Evolutionary conservation across 2,113 vertebrate species (phyloP), one percentile per base, ranked within the genome.

Genomic region (Tupaia tana): DNA sequence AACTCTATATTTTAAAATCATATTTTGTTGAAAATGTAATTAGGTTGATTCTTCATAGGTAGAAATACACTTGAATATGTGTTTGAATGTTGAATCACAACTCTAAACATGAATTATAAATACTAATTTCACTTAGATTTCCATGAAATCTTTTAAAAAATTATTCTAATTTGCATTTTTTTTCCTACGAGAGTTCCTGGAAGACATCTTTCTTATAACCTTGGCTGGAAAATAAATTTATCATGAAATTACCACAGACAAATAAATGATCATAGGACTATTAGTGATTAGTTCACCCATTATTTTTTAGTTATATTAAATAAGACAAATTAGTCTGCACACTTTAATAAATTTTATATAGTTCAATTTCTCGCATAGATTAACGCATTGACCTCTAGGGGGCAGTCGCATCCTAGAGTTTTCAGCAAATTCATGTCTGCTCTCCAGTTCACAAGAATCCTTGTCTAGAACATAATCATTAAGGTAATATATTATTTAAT

Each of bases 321-420:
- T 16, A 13, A 81, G 64, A 61, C 43, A 75, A 79, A 12, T 12
- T 74, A 29, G 18, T 52, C 73, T 85, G 15, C 18, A 10, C 7
- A 4, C 82, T 78, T 64, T 83, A 12, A 61, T 66, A 4, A 9
- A 18, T 13, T 71, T 29, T 64, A 43, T 24, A 61, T 66, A 3
- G 27, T 80, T 93, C 15, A 15, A 88, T 93, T 95, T 84, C 31
- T 89, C 15, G 24, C 2, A 18, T 12, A 85, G 7, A 96, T 81
- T 67, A n/a, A 52, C 3, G 4, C n/a, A 0, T 73, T 91, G 56
- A 91, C 77, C 97, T 74, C 83, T 58, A 97, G 97, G 86, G 92
- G 79, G 91, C 83, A 97, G 92, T 64, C 31, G 95, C 43, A 87
- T 71, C 22, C 71, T n/a, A 91, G 67, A 15, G 78, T 59, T 93